Evolutionary conservation across 2,888 invertebrate species (phyloP).

Genomic region (Argyresthia goedartella): DNA sequence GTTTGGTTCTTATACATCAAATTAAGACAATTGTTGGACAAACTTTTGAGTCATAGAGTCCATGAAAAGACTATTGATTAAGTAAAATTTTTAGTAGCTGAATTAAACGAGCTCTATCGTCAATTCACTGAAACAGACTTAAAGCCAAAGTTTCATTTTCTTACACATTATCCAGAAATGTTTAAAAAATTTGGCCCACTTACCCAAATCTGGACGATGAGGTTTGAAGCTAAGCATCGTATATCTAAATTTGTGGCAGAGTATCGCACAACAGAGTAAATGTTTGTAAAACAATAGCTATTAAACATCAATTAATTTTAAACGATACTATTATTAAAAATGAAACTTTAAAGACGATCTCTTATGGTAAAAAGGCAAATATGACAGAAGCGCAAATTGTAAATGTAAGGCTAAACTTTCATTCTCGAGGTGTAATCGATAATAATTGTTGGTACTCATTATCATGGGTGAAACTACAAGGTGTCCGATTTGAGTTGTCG

Average conservation of each 20-base stretch:
- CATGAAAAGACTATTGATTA: neutral
- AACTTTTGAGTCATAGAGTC: neutral
- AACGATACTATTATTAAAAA: neutral
- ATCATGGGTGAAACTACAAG: neutral
- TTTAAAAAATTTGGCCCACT: constrained; percentile 4
- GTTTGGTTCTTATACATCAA: neutral
- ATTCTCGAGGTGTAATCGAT: too few relatives aligned
- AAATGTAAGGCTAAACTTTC: too few relatives aligned
- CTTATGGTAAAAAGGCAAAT: neutral
- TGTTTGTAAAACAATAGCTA: neutral
- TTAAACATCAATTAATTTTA: neutral
- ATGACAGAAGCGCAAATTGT: too few relatives aligned
- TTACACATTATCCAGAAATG: constrained; percentile 3
- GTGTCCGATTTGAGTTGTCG: neutral
- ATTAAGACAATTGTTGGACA: neutral
- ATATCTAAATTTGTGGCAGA: neutral
- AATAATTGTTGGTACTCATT: neutral
- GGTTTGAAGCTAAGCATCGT: constrained; percentile 6
- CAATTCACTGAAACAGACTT: neutral
- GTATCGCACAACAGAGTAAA: neutral
- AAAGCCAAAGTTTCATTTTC: constrained; percentile 2
- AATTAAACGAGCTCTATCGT: neutral
- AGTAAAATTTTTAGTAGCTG: neutral
- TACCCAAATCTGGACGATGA: constrained; percentile 5
- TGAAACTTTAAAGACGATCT: neutral